These are phyloP conservation scores for Adelognathus sp. DNA, from an alignment of 2,888 invertebrate genomes.

Conservation along the genomic window DNA sequence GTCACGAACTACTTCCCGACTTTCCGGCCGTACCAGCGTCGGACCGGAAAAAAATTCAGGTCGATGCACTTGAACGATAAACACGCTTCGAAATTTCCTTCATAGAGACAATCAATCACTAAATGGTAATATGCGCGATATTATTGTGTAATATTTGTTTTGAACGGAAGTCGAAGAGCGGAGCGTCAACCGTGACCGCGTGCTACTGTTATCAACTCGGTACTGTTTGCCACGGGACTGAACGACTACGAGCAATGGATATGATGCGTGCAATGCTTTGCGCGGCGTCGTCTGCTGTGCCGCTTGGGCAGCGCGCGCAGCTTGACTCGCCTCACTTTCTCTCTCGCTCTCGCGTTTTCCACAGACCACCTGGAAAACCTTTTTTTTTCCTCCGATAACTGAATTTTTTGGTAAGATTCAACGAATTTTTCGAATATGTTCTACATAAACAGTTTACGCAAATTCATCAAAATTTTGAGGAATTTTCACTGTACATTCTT, in stretches of 20 bases:
- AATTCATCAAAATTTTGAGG: too few relatives aligned
- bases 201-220: constrained; percentile 26
- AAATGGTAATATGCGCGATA: too few relatives aligned
- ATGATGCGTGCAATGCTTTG: neutral
- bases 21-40: neutral
- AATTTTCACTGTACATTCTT: too few relatives aligned
- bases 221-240: constrained; percentile 14
- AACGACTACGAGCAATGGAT: neutral
- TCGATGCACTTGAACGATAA: neutral
- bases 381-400: too few relatives aligned
- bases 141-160: neutral
- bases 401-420: too few relatives aligned
- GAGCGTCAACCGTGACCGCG: constrained; percentile 7
- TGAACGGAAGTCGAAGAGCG: neutral
- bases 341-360: too few relatives aligned
- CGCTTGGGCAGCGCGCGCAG: constrained; percentile 47
- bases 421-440: too few relatives aligned
- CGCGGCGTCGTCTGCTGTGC: constrained; percentile 44
- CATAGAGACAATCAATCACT: too few relatives aligned
- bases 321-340: neutral
- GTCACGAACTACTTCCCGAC: neutral
- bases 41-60: neutral
- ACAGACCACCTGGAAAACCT: too few relatives aligned
- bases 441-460: too few relatives aligned
- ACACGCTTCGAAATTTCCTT: neutral